A percentile compares a stretch with the other conserved stretches of the same genome.
Conservation (phyloP, 2,888 invertebrate genomes). For the Cantharis rufa region DNA sequence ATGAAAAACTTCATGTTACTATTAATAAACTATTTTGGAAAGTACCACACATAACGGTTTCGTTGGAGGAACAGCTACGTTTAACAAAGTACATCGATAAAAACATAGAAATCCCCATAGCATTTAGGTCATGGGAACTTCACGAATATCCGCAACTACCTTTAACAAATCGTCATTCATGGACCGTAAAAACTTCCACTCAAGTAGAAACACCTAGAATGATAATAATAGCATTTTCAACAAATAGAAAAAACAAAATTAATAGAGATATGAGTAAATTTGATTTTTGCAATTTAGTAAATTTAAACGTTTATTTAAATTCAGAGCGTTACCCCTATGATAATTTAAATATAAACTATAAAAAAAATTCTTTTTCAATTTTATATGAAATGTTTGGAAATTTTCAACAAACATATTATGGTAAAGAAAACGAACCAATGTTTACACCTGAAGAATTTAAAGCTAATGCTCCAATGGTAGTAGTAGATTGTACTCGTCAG, state of each 20-base stretch:
- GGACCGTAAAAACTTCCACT: conserved; percentile 43
- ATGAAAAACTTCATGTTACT: conserved; percentile 33
- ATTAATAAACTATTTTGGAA: background rate
- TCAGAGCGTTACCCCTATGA: conserved; percentile 48
- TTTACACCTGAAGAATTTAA: no score
- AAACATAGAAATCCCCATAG: conserved; percentile 8
- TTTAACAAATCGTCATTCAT: conserved; percentile 41
- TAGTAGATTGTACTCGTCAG: no score
- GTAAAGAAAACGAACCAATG: no score
- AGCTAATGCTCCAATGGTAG: no score
- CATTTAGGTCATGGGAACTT: conserved; percentile 47
- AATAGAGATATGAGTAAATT: conserved; percentile 35
- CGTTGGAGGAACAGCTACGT: no score
- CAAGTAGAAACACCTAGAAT: no score
- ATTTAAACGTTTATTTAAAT: conserved; percentile 48
- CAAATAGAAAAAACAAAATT: no score
- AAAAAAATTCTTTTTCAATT: conserved; percentile 34
- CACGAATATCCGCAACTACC: conserved; percentile 48
- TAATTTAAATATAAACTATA: conserved; percentile 43
- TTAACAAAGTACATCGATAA: conserved; percentile 14
- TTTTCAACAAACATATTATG: no score
- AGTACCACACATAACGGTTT: no score
- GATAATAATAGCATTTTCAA: no score
- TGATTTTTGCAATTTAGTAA: conserved; percentile 42
- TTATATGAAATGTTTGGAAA: no score